phyloP scores from a whole-genome alignment of 2,113 vertebrate species.

The Oplegnathus fasciatus region DNA sequence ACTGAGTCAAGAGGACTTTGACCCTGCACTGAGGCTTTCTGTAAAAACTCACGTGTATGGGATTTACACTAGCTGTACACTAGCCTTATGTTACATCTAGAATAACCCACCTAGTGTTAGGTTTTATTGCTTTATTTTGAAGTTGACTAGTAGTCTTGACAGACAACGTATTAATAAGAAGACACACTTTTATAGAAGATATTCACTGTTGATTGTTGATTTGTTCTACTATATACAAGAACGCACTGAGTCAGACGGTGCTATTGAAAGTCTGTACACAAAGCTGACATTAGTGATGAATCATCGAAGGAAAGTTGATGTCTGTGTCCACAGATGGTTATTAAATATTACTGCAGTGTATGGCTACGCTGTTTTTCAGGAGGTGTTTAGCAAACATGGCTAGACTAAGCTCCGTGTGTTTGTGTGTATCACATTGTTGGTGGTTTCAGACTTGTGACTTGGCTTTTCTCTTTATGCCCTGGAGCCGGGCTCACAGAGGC shows the following conservation, averaged over 20 bases:
- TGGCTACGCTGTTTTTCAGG: neutral
- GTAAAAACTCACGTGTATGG: slow-evolving; percentile 5
- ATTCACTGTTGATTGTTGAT: neutral
- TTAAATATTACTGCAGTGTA: neutral
- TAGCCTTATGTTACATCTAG: neutral
- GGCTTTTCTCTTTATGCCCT: neutral
- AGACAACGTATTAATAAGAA: neutral
- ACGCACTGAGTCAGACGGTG: neutral
- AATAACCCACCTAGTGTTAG: neutral
- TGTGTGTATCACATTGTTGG: slow-evolving; percentile 9
- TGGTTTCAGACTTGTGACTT: slow-evolving; percentile 27
- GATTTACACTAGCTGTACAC: neutral
- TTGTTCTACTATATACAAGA: neutral
- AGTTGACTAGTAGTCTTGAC: neutral
- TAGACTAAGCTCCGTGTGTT: neutral
- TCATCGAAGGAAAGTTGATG: neutral
- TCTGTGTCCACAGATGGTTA: neutral
- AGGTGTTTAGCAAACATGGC: slow-evolving; percentile 1
- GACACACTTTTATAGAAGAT: neutral
- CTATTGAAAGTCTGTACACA: neutral
- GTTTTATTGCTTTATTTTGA: neutral
- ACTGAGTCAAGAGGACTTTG: neutral
- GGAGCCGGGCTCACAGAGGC: neutral
- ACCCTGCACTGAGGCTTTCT: slow-evolving; percentile 4
- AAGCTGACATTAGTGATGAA: neutral